A percentile compares a stretch with the other conserved stretches of the same genome.
Conservation (phyloP, 1,140 invertebrate genomes). For the Tigriopus japonicus region DNA sequence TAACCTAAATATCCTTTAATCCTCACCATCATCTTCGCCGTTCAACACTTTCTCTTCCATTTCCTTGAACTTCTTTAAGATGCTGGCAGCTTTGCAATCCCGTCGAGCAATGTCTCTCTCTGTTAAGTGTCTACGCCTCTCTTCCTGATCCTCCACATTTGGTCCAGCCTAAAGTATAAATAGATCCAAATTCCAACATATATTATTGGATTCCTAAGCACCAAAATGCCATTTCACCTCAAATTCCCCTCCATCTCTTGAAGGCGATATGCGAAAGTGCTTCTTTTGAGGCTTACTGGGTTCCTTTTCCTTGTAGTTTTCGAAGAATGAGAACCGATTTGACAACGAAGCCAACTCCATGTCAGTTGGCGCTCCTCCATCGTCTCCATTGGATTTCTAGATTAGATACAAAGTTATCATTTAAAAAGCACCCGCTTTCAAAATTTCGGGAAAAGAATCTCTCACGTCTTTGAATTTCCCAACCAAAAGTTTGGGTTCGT, state of each 20-base stretch:
- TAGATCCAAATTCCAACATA: no score
- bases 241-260: neutral
- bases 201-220: no score
- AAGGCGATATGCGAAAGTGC: neutral
- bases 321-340: slow-evolving; percentile 11
- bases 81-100: slow-evolving; percentile 12
- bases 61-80: slow-evolving; percentile 14
- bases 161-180: no score
- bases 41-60: slow-evolving; percentile 12
- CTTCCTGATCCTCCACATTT: neutral
- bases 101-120: neutral
- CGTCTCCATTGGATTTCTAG: slow-evolving; percentile 1
- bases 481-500: slow-evolving; percentile 8
- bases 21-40: slow-evolving; percentile 13
- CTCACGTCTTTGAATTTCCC: slow-evolving; percentile 9
- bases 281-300: neutral
- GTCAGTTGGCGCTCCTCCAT: neutral
- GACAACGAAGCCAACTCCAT: slow-evolving; percentile 6
- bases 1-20: neutral
- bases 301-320: slow-evolving; percentile 2
- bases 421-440: neutral
- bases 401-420: neutral
- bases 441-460: neutral
- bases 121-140: neutral
- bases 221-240: neutral